Conservation (phyloP, 2,888 invertebrate species). For the Chaetoderma sp. region DNA sequence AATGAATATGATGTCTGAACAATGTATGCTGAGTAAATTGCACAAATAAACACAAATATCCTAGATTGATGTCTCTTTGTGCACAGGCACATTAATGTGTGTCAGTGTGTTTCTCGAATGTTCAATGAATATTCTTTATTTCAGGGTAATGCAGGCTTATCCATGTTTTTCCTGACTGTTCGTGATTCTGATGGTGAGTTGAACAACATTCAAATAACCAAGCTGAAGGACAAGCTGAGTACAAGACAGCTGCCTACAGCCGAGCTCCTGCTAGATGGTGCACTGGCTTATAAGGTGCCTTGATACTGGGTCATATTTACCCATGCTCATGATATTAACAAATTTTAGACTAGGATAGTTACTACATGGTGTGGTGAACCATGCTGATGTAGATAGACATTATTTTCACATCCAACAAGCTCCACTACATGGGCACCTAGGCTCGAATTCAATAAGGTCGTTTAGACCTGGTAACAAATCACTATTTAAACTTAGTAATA, state of each 20-base stretch:
- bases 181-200: slow-evolving; percentile 66
- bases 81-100: too few relatives aligned
- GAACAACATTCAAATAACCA: slow-evolving; percentile 72
- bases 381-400: too few relatives aligned
- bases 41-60: neutral
- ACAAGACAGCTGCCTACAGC: slow-evolving; percentile 74
- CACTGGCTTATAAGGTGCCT: slow-evolving; percentile 66
- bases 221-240: slow-evolving; percentile 74
- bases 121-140: slow-evolving; percentile 27
- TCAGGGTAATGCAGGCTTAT: slow-evolving; percentile 71
- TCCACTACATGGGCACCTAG: too few relatives aligned
- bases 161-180: slow-evolving; percentile 72
- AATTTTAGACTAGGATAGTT: too few relatives aligned
- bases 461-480: too few relatives aligned
- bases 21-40: neutral
- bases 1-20: neutral
- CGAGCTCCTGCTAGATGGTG: slow-evolving; percentile 73
- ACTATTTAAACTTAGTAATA: too few relatives aligned
- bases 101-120: too few relatives aligned
- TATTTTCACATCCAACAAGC: too few relatives aligned
- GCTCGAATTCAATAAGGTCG: too few relatives aligned
- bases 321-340: too few relatives aligned
- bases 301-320: neutral
- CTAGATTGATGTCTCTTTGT: too few relatives aligned
- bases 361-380: too few relatives aligned